Base-by-base conservation (phyloP, 2,888 invertebrate species). In the Theodoxus fluviatilis region DNA sequence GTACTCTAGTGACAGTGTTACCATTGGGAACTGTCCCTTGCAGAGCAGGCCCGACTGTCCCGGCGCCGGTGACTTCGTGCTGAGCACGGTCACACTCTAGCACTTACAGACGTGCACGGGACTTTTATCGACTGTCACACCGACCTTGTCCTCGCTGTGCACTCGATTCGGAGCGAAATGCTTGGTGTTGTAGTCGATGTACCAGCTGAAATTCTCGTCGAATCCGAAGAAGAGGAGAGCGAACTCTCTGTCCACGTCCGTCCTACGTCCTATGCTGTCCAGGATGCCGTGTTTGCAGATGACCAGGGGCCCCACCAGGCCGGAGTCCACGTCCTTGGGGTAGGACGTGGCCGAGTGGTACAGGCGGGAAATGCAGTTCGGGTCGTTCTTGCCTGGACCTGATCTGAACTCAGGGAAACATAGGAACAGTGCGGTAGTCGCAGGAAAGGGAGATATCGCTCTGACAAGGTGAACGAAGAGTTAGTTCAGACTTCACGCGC, bases 321-420 rank as follows among this genome's bases (percentile, higher is more conserved):
- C 82, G 35, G 76, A 71, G 33, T 76, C 74, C 1, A 74, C 75
- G 67, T 82, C 82, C 22, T 74, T 69, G 49, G 74, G 71, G 28
- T 77, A 76, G 64, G 78, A 74, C 2, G 78, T 72, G 6, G 77
- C 74, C 1, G 82, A 82, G 61, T 77, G 76, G 59, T 82, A 82
- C 65, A 78, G 47, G 75, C 78, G 78, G 1, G 75, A 73, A 9
- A 81, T 76, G 68, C 81, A 82, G 70, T 77, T 78, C 3, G 81
- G 80, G 47, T 82, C 81, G 55, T 77, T 77, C 9, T 70, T 67
- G 0, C 79, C 80, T 0, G 81, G 81, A 2, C 81, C 81, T 15
- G 81, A 75, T n/a, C n/a, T n/a, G n/a, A n/a, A n/a, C n/a, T n/a
- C n/a, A n/a, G n/a, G n/a, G n/a, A n/a, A n/a, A n/a, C n/a, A n/a